Evolutionary conservation across 2,113 vertebrate genomes (phyloP), one percentile per base, ranked within the genome.

Genomic region (Oryzias celebensis): DNA sequence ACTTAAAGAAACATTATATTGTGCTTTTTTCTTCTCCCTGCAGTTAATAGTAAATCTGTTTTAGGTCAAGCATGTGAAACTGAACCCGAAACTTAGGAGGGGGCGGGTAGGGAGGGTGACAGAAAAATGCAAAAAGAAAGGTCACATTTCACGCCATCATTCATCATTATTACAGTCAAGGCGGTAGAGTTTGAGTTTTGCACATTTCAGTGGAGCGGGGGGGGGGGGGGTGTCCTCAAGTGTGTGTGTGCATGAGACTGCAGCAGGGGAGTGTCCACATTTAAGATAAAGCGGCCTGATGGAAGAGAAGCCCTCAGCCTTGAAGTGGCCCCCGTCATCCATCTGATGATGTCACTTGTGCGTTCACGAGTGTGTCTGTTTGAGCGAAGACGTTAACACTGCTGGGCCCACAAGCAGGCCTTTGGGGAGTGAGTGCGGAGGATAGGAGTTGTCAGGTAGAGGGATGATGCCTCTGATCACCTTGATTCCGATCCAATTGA

Each of bases 131-230:
- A 68, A 77, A 84, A 75, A 65, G 65, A 82, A 73, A 83, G 79
- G 69, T 89, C 70, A 52, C 20, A 72, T 88, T 88, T 84, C 79
- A 83, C 52, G 18, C 52, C 4, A 36, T 78, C 85, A 87, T 91
- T 81, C 69, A 90, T 91, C 88, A 88, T 82, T 75, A 84, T 81
- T 65, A 85, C 67, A 77, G 65, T 74, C 55, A 36, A 36, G 36
- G 36, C 36, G 3, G 61, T 55, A 66, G 60, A 73, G 46, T 82
- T 80, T 63, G 54, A 42, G 64, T 58, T 78, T 57, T 71, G 62
- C 57, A 71, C 24, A 0, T 76, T 61, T 77, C 58, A 60, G 65
- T 48, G 31, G 62, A 12, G 48, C 28, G 36, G 61, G 66, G 74
- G 71, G 52, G 65, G 52, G 44, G 62, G 7, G 31, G 48, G 65